Percentiles rank a stretch among this genome's conserved stretches.
Evolutionary conservation across 2,888 invertebrate species (phyloP).

Genomic region (Agapetus fuscipes): DNA sequence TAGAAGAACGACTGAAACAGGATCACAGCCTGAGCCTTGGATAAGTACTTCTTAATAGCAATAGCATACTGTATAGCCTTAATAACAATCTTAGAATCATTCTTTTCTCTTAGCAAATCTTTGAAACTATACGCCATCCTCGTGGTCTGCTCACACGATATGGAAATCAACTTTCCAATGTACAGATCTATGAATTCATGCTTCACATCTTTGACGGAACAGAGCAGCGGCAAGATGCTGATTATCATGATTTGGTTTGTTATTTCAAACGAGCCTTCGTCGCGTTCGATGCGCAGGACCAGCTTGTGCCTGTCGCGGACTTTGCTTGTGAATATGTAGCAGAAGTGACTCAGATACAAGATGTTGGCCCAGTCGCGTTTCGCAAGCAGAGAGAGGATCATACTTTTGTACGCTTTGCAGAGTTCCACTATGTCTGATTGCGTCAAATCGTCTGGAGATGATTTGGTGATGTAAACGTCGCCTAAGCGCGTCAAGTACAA

Average conservation of each 20-base stretch:
- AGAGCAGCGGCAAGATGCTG: slow-evolving; percentile 53
- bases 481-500: slow-evolving; percentile 36
- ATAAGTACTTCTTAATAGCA: slow-evolving; percentile 47
- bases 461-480: slow-evolving; percentile 32
- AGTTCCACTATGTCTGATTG: slow-evolving; percentile 30
- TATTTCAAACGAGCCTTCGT: slow-evolving; percentile 32
- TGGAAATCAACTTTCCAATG: slow-evolving; percentile 48
- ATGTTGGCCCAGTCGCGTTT: slow-evolving; percentile 31
- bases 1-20: slow-evolving; percentile 55
- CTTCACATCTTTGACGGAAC: slow-evolving; percentile 27
- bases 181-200: slow-evolving; percentile 48
- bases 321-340: slow-evolving; percentile 32
- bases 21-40: slow-evolving; percentile 51
- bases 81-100: slow-evolving; percentile 36
- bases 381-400: slow-evolving; percentile 26
- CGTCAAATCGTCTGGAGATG: slow-evolving; percentile 28
- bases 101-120: slow-evolving; percentile 40
- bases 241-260: slow-evolving; percentile 52
- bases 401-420: slow-evolving; percentile 20
- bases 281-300: slow-evolving; percentile 26
- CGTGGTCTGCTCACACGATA: slow-evolving; percentile 53
- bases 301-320: slow-evolving; percentile 25
- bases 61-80: slow-evolving; percentile 48
- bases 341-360: slow-evolving; percentile 30
- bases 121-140: slow-evolving; percentile 50